Evolutionary conservation across 2,113 vertebrate species (phyloP).

Genomic region (Phocoena phocoena): DNA sequence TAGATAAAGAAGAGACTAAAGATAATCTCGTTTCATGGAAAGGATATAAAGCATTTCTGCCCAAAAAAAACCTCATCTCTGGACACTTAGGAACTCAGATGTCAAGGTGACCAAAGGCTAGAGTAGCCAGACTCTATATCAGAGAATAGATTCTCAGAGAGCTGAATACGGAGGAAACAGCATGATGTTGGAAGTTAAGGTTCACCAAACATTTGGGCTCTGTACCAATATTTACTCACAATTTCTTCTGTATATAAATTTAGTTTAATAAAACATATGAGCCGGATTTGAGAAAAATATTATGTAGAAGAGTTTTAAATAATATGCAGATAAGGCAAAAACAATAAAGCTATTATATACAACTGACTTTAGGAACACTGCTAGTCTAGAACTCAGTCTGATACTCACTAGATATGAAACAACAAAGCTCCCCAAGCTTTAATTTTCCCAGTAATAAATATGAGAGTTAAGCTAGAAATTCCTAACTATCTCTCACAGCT

Average conservation of each 20-base stretch:
- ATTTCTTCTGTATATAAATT: neutral
- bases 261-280: slow-evolving; percentile 14
- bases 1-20: neutral
- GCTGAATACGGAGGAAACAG: neutral
- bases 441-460: neutral
- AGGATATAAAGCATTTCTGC: neutral
- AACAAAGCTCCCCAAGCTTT: neutral
- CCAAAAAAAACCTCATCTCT: neutral
- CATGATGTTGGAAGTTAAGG: neutral
- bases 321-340: neutral
- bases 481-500: neutral
- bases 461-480: neutral
- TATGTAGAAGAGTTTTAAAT: neutral
- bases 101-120: neutral
- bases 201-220: neutral
- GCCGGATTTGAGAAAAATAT: neutral
- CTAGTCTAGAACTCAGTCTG: neutral
- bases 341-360: neutral
- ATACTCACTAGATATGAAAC: neutral
- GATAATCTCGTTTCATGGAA: neutral
- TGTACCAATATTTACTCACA: neutral
- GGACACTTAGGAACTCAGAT: neutral
- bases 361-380: neutral
- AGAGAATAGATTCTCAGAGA: neutral
- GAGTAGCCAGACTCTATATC: neutral